These are phyloP conservation scores for Ormia ochracea DNA, from an alignment of 2,888 invertebrate genomes.

Conservation along the genomic window DNA sequence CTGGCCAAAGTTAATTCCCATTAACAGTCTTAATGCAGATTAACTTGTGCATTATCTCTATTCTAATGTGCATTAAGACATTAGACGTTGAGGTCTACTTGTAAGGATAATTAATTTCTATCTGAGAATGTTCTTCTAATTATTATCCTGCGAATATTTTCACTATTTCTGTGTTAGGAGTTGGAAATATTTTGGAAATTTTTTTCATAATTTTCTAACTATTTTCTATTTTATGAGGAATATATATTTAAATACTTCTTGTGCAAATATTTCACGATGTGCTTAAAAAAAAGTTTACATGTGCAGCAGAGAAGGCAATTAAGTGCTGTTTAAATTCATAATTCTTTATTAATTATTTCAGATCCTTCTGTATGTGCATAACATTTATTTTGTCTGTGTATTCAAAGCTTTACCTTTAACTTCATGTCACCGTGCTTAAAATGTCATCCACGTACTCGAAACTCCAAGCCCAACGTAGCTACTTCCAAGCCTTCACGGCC, in stretches of 20 bases:
- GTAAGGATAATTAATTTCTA: too few relatives aligned
- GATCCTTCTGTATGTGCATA: neutral
- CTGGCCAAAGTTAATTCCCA: too few relatives aligned
- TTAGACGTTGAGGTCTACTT: too few relatives aligned
- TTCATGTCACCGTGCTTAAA: conserved; percentile 91
- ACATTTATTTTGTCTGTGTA: neutral
- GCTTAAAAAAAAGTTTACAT: neutral
- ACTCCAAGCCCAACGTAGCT: conserved; percentile 86
- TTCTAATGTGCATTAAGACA: too few relatives aligned
- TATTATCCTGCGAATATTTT: too few relatives aligned
- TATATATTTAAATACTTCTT: neutral
- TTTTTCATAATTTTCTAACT: too few relatives aligned
- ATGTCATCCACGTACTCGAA: conserved; percentile 87
- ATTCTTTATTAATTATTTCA: neutral
- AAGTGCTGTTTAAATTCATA: neutral
- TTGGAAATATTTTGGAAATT: too few relatives aligned
- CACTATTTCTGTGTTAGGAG: too few relatives aligned
- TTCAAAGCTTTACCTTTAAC: conserved; percentile 84
- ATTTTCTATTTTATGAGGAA: too few relatives aligned
- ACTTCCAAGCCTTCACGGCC: conserved; percentile 84
- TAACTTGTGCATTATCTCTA: too few relatives aligned
- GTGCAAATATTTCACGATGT: neutral
- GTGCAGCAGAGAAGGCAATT: neutral
- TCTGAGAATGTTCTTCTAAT: too few relatives aligned
- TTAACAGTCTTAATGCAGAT: too few relatives aligned